Conservation (phyloP, 2,888 invertebrate species). For the Thereva unica region DNA sequence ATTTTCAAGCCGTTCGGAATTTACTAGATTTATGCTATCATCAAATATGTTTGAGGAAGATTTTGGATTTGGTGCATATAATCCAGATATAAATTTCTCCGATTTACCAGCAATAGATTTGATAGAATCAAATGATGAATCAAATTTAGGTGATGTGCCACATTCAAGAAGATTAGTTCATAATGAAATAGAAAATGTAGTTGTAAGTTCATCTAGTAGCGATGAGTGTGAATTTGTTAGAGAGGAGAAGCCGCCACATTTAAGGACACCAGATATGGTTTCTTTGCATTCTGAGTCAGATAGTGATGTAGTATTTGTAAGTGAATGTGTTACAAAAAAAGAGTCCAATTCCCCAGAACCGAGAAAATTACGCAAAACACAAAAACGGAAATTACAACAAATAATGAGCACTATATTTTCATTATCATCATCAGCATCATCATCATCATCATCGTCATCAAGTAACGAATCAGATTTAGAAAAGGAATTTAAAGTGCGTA, state of each 20-base stretch:
- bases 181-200: constrained; percentile 37
- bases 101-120: constrained; percentile 28
- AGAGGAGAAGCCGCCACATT: constrained; percentile 57
- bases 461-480: no score
- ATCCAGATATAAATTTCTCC: constrained; percentile 14
- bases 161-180: constrained; percentile 14
- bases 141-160: background rate
- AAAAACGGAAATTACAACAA: constrained; percentile 28
- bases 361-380: background rate
- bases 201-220: constrained; percentile 50
- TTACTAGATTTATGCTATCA: constrained; percentile 37
- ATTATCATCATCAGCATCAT: no score
- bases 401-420: background rate
- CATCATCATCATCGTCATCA: no score
- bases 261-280: constrained; percentile 57
- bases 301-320: constrained; percentile 57
- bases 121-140: constrained; percentile 14
- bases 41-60: constrained; percentile 37
- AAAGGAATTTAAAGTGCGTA: background rate
- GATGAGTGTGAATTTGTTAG: constrained; percentile 57
- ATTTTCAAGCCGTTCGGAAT: constrained; percentile 38
- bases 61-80: constrained; percentile 4
- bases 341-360: background rate
- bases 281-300: constrained; percentile 55
- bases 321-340: constrained; percentile 35